Conservation (phyloP, 2,888 invertebrate species). For the Cepaea hortensis region DNA sequence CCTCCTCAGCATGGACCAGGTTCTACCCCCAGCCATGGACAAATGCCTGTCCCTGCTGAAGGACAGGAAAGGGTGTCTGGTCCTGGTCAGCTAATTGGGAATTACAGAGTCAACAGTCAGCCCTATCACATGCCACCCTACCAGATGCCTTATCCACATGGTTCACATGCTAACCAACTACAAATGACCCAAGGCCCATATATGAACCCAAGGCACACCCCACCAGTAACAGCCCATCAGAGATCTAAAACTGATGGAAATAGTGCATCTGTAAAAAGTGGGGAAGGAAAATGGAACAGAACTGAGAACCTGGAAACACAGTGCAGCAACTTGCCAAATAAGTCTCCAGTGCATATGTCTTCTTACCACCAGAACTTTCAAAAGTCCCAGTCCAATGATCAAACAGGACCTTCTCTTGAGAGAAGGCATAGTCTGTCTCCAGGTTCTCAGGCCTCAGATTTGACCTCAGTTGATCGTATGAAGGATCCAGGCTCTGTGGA, state of each 20-base stretch:
- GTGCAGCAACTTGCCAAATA: not conserved
- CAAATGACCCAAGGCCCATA: not conserved
- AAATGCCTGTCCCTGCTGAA: not conserved
- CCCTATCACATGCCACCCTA: slow-evolving; percentile 30
- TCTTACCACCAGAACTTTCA: slow-evolving; percentile 5
- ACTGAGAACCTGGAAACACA: slow-evolving; percentile 1
- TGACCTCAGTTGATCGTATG: not conserved
- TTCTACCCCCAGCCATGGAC: not conserved
- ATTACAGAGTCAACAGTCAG: slow-evolving; percentile 4
- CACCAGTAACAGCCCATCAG: slow-evolving; percentile 8
- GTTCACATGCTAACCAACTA: not conserved
- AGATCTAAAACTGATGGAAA: not conserved
- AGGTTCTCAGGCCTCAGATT: not conserved
- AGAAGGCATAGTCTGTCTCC: slow-evolving; percentile 20
- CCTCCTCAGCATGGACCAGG: not conserved
- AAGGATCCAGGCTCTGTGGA: not conserved
- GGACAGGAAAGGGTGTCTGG: slow-evolving; percentile 6
- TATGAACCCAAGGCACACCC: slow-evolving; percentile 18
- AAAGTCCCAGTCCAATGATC: not conserved
- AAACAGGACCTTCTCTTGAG: not conserved
- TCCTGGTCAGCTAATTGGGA: not conserved
- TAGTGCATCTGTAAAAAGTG: not conserved
- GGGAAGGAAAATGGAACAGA: not conserved
- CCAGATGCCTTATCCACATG: slow-evolving; percentile 36
- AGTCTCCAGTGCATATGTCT: slow-evolving; percentile 8